Evolutionary conservation across 1,140 invertebrate genomes (phyloP).

Genomic region (Notospermus geniculatus): DNA sequence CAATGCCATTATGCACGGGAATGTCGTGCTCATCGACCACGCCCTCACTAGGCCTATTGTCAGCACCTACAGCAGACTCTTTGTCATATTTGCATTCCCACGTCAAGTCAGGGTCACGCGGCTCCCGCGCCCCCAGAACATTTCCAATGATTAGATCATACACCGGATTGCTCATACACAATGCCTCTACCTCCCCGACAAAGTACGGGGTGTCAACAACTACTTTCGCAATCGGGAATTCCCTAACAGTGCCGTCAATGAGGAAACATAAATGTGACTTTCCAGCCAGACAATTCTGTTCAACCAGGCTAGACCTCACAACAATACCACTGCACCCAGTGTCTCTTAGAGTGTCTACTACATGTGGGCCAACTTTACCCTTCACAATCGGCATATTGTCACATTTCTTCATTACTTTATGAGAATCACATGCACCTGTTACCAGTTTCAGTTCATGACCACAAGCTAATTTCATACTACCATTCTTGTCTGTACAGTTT

Average conservation of each 20-base stretch:
- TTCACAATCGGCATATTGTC: conserved; percentile 1
- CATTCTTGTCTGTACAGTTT: too few species aligned
- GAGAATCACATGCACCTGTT: too few species aligned
- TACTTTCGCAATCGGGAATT: conserved; percentile 5
- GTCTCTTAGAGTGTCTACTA: conserved; percentile 13
- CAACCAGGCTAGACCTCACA: conserved; percentile 6
- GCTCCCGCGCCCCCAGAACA: too few species aligned
- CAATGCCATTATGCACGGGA: too few species aligned
- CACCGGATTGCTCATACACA: conserved; percentile 13
- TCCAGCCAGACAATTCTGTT: neutral
- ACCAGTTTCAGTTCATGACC: too few species aligned
- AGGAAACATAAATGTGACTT: conserved; percentile 1
- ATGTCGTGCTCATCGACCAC: too few species aligned
- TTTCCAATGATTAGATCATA: too few species aligned
- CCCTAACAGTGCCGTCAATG: conserved; percentile 1
- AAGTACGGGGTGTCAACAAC: conserved; percentile 12
- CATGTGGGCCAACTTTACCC: neutral
- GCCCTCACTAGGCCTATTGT: neutral
- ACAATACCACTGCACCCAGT: conserved; percentile 17
- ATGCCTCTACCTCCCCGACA: conserved; percentile 10
- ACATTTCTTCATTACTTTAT: too few species aligned
- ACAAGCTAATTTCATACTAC: too few species aligned
- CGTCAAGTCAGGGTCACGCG: too few species aligned
- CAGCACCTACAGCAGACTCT: conserved; percentile 4
- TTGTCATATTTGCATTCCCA: conserved; percentile 4